Evolutionary conservation across 1,140 invertebrate genomes (phyloP).

Genomic region (Maniola jurtina): DNA sequence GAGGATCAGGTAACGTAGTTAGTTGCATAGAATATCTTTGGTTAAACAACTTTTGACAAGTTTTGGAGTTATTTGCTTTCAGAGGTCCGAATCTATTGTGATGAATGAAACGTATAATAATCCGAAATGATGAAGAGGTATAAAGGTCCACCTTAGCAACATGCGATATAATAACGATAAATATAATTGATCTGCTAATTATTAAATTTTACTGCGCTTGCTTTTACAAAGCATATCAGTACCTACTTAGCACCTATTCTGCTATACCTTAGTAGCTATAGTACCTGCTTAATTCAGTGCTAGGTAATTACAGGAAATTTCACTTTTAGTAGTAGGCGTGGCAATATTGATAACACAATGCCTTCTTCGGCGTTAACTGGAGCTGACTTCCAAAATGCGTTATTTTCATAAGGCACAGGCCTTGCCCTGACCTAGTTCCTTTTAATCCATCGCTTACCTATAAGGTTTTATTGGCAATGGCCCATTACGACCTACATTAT

Average conservation of each 20-base stretch:
- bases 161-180: constrained; percentile 52
- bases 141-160: constrained; percentile 43
- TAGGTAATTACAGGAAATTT: too few relatives aligned
- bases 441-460: constrained; percentile 78
- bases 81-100: constrained; percentile 19
- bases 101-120: constrained; percentile 9
- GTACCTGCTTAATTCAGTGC: too few relatives aligned
- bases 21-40: constrained; percentile 28
- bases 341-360: constrained; percentile 26
- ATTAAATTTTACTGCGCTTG: background rate
- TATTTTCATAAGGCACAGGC: constrained; percentile 66
- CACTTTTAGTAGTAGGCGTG: constrained; percentile 9
- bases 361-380: constrained; percentile 23
- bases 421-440: constrained; percentile 71
- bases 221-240: background rate
- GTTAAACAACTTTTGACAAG: constrained; percentile 30
- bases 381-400: constrained; percentile 45
- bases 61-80: constrained; percentile 23
- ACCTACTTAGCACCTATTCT: too few relatives aligned
- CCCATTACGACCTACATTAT: constrained; percentile 77
- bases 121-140: constrained; percentile 27
- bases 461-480: constrained; percentile 77
- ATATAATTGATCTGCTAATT: constrained; percentile 54
- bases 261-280: too few relatives aligned
- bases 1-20: constrained; percentile 35